These are phyloP conservation scores for Cydia fagiglandana DNA, from an alignment of 1,140 invertebrate species.

Conservation along the genomic window DNA sequence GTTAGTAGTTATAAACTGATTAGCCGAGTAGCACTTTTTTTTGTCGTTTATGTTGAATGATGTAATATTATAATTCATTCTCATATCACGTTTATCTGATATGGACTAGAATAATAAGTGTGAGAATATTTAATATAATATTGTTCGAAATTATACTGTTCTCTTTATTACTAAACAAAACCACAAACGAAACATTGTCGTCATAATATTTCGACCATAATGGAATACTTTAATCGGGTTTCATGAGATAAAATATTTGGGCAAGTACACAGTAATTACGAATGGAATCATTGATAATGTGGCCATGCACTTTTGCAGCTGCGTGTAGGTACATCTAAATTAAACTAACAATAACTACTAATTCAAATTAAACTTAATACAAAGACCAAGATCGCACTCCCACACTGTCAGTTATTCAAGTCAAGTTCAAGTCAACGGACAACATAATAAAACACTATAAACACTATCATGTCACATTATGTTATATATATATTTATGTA, in stretches of 20 bases:
- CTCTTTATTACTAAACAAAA: neutral
- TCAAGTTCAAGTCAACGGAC: too few species aligned
- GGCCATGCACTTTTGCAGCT: too few species aligned
- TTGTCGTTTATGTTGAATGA: neutral
- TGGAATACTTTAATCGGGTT: neutral
- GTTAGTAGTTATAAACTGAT: neutral
- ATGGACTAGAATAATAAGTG: slow-evolving; percentile 2
- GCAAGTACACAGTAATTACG: too few species aligned
- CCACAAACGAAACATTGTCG: neutral
- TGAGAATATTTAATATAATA: neutral
- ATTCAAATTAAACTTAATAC: too few species aligned
- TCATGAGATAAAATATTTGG: neutral
- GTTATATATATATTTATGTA: too few species aligned
- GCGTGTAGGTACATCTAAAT: too few species aligned
- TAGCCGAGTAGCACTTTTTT: neutral
- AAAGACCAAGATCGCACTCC: too few species aligned
- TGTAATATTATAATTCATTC: slow-evolving; percentile 1
- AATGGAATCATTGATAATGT: too few species aligned
- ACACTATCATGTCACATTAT: too few species aligned
- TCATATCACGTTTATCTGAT: slow-evolving; percentile 1
- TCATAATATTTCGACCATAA: neutral
- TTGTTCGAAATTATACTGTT: neutral
- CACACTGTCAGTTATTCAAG: too few species aligned
- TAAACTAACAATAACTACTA: too few species aligned
- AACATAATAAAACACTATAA: too few species aligned